Percentiles rank a stretch among this genome's conserved stretches.
phyloP scores from a whole-genome alignment of 1,140 invertebrate species.

The Saccostrea echinata region DNA sequence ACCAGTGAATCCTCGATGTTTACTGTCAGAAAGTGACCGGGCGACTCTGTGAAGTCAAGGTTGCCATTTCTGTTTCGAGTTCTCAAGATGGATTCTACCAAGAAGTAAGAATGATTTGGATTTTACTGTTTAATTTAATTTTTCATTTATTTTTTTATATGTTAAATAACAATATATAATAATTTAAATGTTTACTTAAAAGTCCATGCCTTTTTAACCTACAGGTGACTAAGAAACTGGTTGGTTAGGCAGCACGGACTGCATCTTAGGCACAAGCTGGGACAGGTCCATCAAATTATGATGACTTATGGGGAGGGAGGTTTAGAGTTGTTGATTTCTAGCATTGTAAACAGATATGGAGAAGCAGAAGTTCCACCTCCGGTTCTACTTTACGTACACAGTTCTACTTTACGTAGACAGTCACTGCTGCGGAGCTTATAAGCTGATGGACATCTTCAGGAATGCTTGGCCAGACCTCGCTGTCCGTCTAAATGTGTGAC shows the following conservation, averaged over 20 bases:
- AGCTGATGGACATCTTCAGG: conserved; percentile 7
- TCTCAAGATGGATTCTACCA: conserved; percentile 63
- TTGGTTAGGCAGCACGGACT: conserved; percentile 9
- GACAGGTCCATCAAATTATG: conserved; percentile 60
- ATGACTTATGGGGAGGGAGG: conserved; percentile 55
- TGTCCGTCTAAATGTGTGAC: conserved; percentile 64
- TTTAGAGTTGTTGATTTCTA: conserved; percentile 20
- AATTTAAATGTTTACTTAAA: background rate
- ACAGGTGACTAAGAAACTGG: conserved; percentile 3
- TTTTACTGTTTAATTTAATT: background rate
- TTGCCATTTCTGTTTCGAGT: conserved; percentile 60
- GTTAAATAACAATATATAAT: background rate
- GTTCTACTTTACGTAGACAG: conserved; percentile 51
- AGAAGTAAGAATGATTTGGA: conserved; percentile 44
- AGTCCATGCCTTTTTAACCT: background rate
- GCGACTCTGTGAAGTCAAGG: conserved; percentile 59
- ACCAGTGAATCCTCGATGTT: conserved; percentile 58
- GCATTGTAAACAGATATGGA: conserved; percentile 30
- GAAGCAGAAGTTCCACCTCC: conserved; percentile 31
- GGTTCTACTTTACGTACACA: conserved; percentile 48
- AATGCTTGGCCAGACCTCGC: background rate
- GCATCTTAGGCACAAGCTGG: conserved; percentile 39
- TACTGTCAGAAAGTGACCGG: conserved; percentile 58
- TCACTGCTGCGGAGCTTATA: conserved; percentile 38
- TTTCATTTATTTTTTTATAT: background rate